Evolutionary conservation across 2,888 invertebrate species (phyloP).

Genomic region (Limnephilus marmoratus): DNA sequence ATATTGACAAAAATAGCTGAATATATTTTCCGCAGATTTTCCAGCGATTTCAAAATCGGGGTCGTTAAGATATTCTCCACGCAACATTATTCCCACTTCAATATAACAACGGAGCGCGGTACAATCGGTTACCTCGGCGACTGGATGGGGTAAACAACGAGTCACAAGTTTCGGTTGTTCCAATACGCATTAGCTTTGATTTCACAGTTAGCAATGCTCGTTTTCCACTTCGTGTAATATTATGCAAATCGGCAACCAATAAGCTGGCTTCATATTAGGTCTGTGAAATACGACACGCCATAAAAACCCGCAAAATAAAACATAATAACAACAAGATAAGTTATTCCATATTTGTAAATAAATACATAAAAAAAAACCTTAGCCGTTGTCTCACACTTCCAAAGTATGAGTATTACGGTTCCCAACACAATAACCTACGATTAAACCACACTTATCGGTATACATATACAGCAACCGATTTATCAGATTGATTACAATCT

Average conservation of each 20-base stretch:
- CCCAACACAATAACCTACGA: no score
- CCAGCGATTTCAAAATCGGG: not conserved
- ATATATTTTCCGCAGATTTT: not conserved
- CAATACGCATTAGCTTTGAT: constrained; percentile 25
- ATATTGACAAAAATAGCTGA: not conserved
- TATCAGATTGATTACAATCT: no score
- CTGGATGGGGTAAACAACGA: not conserved
- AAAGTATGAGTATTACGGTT: no score
- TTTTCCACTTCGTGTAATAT: not conserved
- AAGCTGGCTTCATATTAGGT: not conserved
- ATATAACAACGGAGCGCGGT: not conserved
- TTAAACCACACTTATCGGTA: no score
- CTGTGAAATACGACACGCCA: not conserved
- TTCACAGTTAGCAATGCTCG: constrained; percentile 18
- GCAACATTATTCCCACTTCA: not conserved
- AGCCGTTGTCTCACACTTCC: no score
- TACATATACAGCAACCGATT: no score
- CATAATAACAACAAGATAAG: not conserved
- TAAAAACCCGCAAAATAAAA: not conserved
- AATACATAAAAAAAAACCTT: no score
- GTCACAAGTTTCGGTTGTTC: constrained; percentile 2
- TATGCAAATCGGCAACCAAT: constrained; percentile 37
- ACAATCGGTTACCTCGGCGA: constrained; percentile 8
- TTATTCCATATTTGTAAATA: no score
- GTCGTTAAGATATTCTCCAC: not conserved